Conservation (phyloP, 2,113 vertebrate genomes). For the Cnemophilus loriae region DNA sequence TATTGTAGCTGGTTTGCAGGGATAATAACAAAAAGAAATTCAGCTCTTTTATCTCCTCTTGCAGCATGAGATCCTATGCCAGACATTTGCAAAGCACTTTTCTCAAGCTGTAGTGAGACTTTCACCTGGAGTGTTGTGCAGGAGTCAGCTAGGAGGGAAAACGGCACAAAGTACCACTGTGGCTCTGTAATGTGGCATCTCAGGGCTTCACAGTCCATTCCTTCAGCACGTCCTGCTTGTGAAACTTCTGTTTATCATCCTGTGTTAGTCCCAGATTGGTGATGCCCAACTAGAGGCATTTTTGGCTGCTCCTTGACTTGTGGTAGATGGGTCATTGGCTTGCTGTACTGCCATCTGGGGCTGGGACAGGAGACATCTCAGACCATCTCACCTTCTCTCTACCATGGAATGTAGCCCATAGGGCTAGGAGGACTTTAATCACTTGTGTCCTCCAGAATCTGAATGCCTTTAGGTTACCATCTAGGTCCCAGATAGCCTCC, state of each 20-base stretch:
- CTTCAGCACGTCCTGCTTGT: neutral
- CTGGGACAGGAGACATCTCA: neutral
- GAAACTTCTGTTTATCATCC: neutral
- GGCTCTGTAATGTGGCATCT: neutral
- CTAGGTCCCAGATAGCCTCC: neutral
- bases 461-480: neutral
- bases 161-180: neutral
- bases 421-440: neutral
- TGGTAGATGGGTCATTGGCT: neutral
- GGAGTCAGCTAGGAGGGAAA: neutral
- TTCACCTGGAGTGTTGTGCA: neutral
- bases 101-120: neutral
- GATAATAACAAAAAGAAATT: slow-evolving; percentile 1
- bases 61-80: neutral
- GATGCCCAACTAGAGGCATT: neutral
- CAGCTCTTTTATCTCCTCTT: slow-evolving; percentile 1
- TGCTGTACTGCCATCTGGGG: neutral
- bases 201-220: neutral
- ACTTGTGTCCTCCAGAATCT: neutral
- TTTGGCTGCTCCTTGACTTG: neutral
- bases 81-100: neutral
- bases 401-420: neutral
- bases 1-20: neutral
- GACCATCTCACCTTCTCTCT: neutral
- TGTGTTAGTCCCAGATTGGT: neutral